Conservation (phyloP, 2,113 vertebrate species). For the Neopipo cinnamomea region DNA sequence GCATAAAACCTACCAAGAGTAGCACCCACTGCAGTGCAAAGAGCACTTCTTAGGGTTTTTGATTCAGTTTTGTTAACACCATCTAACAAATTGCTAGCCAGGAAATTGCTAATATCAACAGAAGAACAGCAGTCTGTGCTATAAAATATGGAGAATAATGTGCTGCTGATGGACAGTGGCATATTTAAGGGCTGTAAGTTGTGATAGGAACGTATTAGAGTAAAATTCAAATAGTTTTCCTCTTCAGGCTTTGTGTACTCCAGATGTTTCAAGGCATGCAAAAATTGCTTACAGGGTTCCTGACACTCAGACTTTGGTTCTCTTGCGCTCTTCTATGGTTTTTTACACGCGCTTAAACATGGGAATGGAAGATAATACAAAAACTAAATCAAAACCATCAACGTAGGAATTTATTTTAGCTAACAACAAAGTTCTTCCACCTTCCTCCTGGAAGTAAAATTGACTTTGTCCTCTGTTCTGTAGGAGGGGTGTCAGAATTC, state of each 20-base stretch:
- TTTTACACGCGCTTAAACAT: background rate
- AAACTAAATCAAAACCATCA: background rate
- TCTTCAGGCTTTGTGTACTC: background rate
- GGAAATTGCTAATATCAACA: background rate
- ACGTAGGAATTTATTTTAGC: background rate
- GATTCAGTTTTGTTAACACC: background rate
- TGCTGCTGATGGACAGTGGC: background rate
- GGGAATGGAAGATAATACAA: background rate
- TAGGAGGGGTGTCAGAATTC: slow-evolving; percentile 27
- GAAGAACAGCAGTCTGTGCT: background rate
- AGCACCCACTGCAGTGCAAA: background rate
- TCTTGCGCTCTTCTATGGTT: background rate
- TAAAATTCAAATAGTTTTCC: background rate
- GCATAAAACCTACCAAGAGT: background rate
- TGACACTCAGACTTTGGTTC: background rate
- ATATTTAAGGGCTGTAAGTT: background rate
- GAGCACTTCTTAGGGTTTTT: background rate
- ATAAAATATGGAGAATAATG: background rate
- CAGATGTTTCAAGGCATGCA: background rate
- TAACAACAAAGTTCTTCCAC: background rate
- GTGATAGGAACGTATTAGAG: background rate
- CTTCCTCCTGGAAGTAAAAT: slow-evolving; percentile 24
- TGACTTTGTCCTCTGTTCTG: slow-evolving; percentile 22
- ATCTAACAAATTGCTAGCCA: background rate
- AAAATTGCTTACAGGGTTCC: background rate